These are phyloP conservation scores for Actinia equina DNA, from an alignment of 64 coral and sea anemone genomes.

Conservation along the genomic window DNA sequence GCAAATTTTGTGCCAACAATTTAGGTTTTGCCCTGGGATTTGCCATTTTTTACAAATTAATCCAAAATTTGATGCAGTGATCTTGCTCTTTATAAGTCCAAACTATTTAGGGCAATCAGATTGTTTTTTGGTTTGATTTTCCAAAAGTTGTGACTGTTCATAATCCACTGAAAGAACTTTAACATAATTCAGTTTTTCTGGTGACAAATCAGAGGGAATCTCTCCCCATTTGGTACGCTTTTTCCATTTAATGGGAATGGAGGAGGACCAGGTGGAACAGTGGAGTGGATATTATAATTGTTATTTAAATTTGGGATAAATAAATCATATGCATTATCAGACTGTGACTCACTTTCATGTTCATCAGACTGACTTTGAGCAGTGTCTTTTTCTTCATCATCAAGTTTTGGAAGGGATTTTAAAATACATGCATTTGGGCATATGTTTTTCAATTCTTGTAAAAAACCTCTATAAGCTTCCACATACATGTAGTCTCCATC, in stretches of 20 bases:
- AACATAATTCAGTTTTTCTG: constrained; percentile 29
- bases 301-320: constrained; percentile 16
- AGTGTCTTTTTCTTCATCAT: constrained; percentile 53
- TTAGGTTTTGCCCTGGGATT: constrained; percentile 35
- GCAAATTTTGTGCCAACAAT: not conserved
- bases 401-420: constrained; percentile 37
- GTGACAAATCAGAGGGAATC: constrained; percentile 38
- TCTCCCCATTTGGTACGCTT: constrained; percentile 32
- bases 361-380: constrained; percentile 38
- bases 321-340: not conserved
- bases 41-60: constrained; percentile 52
- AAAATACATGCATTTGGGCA: constrained; percentile 40
- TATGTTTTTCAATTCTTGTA: constrained; percentile 26
- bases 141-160: constrained; percentile 27
- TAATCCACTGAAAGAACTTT: constrained; percentile 44
- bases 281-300: constrained; percentile 7
- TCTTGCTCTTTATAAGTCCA: constrained; percentile 34
- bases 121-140: constrained; percentile 54
- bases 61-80: constrained; percentile 53
- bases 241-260: constrained; percentile 65
- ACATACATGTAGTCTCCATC: constrained; percentile 17
- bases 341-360: not conserved
- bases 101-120: constrained; percentile 40
- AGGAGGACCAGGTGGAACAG: constrained; percentile 55
- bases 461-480: constrained; percentile 30